Evolutionary conservation across 2,888 invertebrate species (phyloP).

Genomic region (Andrena hattorfiana): DNA sequence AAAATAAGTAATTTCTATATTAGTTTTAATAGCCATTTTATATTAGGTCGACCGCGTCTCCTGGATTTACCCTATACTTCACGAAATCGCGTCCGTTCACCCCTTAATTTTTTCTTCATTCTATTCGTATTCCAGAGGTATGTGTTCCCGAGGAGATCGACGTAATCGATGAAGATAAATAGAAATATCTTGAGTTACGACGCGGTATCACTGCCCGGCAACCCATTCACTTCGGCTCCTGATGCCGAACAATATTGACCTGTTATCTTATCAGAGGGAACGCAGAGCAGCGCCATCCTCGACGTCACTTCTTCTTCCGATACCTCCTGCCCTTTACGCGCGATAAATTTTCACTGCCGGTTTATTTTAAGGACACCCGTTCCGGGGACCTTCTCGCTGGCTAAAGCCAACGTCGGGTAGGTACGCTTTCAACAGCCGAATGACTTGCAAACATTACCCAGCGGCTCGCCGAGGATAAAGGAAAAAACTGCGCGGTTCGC

Average conservation of each 20-base stretch:
- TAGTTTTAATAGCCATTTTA: too few relatives aligned
- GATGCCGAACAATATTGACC: slow-evolving; percentile 15
- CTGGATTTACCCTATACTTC: too few relatives aligned
- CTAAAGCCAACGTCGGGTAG: background rate
- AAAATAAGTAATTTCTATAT: too few relatives aligned
- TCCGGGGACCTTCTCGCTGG: background rate
- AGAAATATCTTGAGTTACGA: slow-evolving; percentile 26
- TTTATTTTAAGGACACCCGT: background rate
- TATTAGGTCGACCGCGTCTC: too few relatives aligned
- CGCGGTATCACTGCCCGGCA: slow-evolving; percentile 18
- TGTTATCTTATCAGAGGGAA: slow-evolving; percentile 54
- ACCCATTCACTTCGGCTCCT: slow-evolving; percentile 26
- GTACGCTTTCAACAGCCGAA: background rate
- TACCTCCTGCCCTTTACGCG: slow-evolving; percentile 1
- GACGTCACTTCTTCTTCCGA: slow-evolving; percentile 10
- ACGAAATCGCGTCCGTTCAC: background rate
- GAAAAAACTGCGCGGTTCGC: background rate
- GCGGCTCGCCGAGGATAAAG: background rate
- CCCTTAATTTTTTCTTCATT: background rate
- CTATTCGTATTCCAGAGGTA: background rate
- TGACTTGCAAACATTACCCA: background rate
- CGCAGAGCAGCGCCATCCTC: background rate
- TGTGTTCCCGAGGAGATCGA: background rate
- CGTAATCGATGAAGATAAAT: slow-evolving; percentile 39
- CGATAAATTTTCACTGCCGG: slow-evolving; percentile 17